Base-by-base conservation (phyloP, 2,113 vertebrate species). In the Philantomba maxwellii region DNA sequence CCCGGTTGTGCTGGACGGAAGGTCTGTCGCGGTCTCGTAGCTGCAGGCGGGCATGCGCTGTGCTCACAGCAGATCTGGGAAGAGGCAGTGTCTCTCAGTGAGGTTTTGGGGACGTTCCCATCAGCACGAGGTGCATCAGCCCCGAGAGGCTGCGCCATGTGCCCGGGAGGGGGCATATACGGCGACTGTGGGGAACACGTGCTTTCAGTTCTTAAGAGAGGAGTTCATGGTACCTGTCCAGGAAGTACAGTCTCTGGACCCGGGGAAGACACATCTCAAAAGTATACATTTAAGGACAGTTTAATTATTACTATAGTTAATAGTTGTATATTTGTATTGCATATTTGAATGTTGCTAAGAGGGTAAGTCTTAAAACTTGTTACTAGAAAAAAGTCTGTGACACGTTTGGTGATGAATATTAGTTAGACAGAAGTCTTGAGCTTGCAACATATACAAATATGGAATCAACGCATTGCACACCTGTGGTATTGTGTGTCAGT, bases 401-500 rank as follows among this genome's bases (percentile, higher is more conserved):
- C 47, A 13, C 0, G 11, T 81, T 81, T 81, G 78, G 30, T n/a
- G 78, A 53, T 81, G 47, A 81, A n/a, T n/a, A 26, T 49, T 33
- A 80, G 16, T 30, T 47, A 49, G 75, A 36, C 36, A 23, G 49
- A 1, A 1, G 25, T 80, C 28, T 23, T n/a, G 17, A 33, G 78
- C 33, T 53, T n/a, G 6, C 17, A 23, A 21, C 30, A 51, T n/a
- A 13, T n/a, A 49, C 30, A n/a, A 51, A n/a, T 23, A n/a, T 12
- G 10, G 30, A 51, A 51, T n/a, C 30, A 13, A 7, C 0, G 2
- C 2, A 0, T 1, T 4, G 0, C 1, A 19, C 1, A 33, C 0
- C 49, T 7, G 6, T 28, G 28, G 13, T 3, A 28, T 5, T 6
- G 12, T 11, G 6, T 6, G 28, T 28, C 66, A 30, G 7, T 45